These are phyloP conservation scores for Philaethria dido DNA, from an alignment of 2,888 invertebrate genomes.

Conservation along the genomic window DNA sequence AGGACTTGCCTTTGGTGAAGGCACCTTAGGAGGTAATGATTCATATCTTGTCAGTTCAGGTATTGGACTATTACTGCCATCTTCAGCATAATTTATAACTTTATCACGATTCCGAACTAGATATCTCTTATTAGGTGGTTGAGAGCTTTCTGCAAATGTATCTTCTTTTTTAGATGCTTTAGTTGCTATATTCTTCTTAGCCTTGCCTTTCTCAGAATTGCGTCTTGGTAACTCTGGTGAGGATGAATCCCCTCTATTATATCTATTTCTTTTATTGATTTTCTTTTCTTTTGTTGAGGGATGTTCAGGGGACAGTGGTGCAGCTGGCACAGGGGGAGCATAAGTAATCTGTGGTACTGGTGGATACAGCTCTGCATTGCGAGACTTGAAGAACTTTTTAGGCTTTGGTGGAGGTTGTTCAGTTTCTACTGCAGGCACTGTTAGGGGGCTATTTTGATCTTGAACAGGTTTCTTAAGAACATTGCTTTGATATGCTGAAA, in stretches of 20 bases:
- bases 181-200: slow-evolving; percentile 71
- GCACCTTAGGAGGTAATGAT: slow-evolving; percentile 61
- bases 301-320: slow-evolving; percentile 76
- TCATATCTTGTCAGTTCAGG: slow-evolving; percentile 75
- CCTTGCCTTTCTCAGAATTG: slow-evolving; percentile 71
- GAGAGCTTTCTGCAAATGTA: slow-evolving; percentile 62
- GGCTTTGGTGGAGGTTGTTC: slow-evolving; percentile 87
- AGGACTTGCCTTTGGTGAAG: slow-evolving; percentile 77
- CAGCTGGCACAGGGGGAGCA: slow-evolving; percentile 76
- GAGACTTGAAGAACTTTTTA: slow-evolving; percentile 95
- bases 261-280: slow-evolving; percentile 65
- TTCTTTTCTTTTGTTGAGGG: slow-evolving; percentile 74
- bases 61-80: slow-evolving; percentile 82
- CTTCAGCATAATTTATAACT: slow-evolving; percentile 86
- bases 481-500: slow-evolving; percentile 75
- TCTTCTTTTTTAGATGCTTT: slow-evolving; percentile 79
- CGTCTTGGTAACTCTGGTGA: slow-evolving; percentile 77
- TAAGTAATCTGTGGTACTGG: slow-evolving; percentile 80
- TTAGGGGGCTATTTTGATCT: slow-evolving; percentile 82
- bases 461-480: slow-evolving; percentile 76
- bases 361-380: slow-evolving; percentile 87
- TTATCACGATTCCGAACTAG: slow-evolving; percentile 83
- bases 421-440: slow-evolving; percentile 80
- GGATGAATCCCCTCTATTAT: slow-evolving; percentile 72
- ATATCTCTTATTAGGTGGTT: slow-evolving; percentile 80